Conservation (phyloP, 1,140 invertebrate species). For the Agrypnia vestita region DNA sequence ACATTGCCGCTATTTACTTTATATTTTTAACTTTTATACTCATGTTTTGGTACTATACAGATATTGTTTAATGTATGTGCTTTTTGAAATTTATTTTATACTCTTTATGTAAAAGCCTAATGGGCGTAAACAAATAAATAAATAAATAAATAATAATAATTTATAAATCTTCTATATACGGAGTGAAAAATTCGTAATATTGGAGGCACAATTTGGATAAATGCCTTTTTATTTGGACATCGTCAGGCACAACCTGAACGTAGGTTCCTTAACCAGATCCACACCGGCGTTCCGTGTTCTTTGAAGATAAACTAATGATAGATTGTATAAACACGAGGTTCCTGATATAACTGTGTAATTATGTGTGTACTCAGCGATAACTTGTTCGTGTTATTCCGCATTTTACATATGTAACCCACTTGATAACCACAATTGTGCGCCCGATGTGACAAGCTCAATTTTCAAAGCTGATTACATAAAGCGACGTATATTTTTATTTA, state of each 20-base stretch:
- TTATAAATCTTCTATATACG: too few relatives aligned
- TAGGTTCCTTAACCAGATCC: not conserved
- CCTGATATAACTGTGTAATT: conserved; percentile 29
- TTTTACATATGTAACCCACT: conserved; percentile 43
- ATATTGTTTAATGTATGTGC: too few relatives aligned
- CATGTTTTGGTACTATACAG: too few relatives aligned
- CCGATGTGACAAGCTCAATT: not conserved
- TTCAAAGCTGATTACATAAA: too few relatives aligned
- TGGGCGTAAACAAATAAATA: too few relatives aligned
- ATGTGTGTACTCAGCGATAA: conserved; percentile 44
- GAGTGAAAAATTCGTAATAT: not conserved
- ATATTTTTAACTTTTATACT: too few relatives aligned
- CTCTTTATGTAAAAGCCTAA: too few relatives aligned
- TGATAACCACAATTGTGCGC: conserved; percentile 33
- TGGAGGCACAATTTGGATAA: not conserved
- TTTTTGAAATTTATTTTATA: too few relatives aligned
- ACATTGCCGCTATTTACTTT: too few relatives aligned
- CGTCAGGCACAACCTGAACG: not conserved
- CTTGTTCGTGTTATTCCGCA: conserved; percentile 24
- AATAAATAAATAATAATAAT: too few relatives aligned
- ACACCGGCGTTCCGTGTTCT: conserved; percentile 34
- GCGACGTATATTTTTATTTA: too few relatives aligned
- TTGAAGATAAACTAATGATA: conserved; percentile 43
- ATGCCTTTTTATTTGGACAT: not conserved
- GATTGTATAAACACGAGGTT: conserved; percentile 34